Percentiles rank a stretch among this genome's conserved stretches.
phyloP scores from a whole-genome alignment of 2,797 vertebrate species.

The Falco naumanni region DNA sequence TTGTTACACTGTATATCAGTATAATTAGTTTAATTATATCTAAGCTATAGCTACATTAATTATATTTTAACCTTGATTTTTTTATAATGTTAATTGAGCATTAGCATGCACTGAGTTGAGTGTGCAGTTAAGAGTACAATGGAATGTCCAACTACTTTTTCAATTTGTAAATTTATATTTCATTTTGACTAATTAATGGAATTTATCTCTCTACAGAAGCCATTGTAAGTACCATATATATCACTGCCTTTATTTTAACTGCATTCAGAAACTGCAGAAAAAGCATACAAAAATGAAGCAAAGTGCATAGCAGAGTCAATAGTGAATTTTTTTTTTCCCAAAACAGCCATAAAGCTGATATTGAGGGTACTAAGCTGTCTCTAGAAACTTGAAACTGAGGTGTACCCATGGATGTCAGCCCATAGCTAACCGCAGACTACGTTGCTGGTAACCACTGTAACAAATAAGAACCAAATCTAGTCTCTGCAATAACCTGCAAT shows the following conservation, averaged over 20 bases:
- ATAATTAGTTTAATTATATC: slow-evolving; percentile 74
- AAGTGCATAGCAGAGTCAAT: background rate
- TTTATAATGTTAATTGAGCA: slow-evolving; percentile 62
- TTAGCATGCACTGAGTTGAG: slow-evolving; percentile 59
- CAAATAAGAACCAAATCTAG: background rate
- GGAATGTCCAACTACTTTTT: slow-evolving; percentile 48
- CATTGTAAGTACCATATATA: background rate
- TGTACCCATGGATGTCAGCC: background rate
- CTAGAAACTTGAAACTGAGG: background rate
- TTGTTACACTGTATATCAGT: slow-evolving; percentile 61
- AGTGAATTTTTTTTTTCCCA: background rate
- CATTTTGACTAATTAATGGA: slow-evolving; percentile 35
- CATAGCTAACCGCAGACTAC: background rate
- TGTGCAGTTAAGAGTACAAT: slow-evolving; percentile 57
- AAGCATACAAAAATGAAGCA: background rate
- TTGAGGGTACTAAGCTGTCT: background rate
- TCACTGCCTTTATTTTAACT: slow-evolving; percentile 14
- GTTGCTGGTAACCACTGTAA: background rate
- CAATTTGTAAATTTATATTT: slow-evolving; percentile 56
- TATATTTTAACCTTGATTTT: slow-evolving; percentile 73
- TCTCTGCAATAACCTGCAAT: background rate
- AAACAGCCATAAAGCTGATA: background rate
- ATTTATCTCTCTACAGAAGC: slow-evolving; percentile 41
- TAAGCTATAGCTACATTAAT: slow-evolving; percentile 65
- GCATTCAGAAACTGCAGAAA: background rate